Evolutionary conservation across 2,888 invertebrate species (phyloP).

Genomic region (Trachelus stipa): DNA sequence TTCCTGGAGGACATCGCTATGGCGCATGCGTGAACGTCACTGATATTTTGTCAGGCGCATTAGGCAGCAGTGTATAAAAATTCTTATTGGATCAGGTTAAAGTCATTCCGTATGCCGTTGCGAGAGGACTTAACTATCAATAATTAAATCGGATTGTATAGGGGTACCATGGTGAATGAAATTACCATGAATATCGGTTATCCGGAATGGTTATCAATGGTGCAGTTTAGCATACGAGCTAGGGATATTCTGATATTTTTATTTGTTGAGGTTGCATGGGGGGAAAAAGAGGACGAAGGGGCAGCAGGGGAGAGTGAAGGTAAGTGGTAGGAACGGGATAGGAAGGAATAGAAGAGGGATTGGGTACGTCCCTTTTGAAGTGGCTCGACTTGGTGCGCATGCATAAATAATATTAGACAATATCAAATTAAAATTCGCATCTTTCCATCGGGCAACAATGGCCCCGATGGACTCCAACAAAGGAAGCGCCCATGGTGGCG

Average conservation of each 20-base stretch:
- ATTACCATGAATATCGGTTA: background rate
- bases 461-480: slow-evolving; percentile 47
- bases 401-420: slow-evolving; percentile 58
- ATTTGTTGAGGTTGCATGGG: background rate
- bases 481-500: slow-evolving; percentile 49
- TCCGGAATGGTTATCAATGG: background rate
- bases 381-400: slow-evolving; percentile 34
- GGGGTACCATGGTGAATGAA: background rate
- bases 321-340: slow-evolving; percentile 11
- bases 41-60: background rate
- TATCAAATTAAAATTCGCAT: slow-evolving; percentile 59
- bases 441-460: slow-evolving; percentile 54
- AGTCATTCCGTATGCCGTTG: background rate
- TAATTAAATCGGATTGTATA: background rate
- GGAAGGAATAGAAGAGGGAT: slow-evolving; percentile 3
- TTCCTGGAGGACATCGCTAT: slow-evolving; percentile 40
- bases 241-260: background rate
- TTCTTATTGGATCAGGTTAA: background rate
- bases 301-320: background rate
- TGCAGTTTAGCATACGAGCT: background rate
- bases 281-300: background rate
- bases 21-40: background rate
- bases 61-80: background rate
- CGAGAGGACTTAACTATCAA: background rate
- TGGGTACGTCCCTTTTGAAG: slow-evolving; percentile 22